A percentile compares a stretch with the other conserved stretches of the same genome.
Evolutionary conservation across 2,113 vertebrate species (phyloP).

Genomic region (Microtus montanus): DNA sequence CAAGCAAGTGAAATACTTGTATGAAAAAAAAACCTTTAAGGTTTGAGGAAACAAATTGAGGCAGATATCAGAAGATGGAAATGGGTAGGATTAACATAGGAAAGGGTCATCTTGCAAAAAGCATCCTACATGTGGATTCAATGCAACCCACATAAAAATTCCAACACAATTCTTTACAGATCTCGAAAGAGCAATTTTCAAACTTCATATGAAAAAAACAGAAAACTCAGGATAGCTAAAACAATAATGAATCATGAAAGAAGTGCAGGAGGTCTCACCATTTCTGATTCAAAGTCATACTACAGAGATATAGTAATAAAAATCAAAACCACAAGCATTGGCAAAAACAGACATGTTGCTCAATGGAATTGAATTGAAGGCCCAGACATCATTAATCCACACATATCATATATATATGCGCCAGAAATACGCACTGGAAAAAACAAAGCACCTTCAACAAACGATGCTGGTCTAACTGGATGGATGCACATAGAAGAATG

Average conservation of each 20-base stretch:
- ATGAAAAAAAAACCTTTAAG: neutral
- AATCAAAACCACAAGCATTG: neutral
- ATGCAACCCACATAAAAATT: neutral
- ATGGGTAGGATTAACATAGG: neutral
- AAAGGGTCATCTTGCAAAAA: neutral
- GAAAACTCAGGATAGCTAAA: neutral
- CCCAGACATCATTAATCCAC: neutral
- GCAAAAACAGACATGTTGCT: neutral
- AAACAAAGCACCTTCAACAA: neutral
- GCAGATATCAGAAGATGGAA: neutral
- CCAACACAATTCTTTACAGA: neutral
- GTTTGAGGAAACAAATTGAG: neutral
- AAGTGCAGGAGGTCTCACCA: neutral
- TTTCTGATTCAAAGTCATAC: neutral
- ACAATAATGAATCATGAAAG: neutral
- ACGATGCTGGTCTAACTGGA: neutral
- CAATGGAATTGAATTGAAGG: neutral
- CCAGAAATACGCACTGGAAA: neutral
- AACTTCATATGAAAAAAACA: neutral
- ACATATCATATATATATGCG: neutral
- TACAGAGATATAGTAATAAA: neutral
- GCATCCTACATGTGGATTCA: neutral
- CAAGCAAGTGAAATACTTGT: neutral
- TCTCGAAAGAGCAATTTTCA: neutral
- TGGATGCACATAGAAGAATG: neutral